phyloP scores from a whole-genome alignment of 2,888 invertebrate genomes.

The Rhamnusium bicolor region DNA sequence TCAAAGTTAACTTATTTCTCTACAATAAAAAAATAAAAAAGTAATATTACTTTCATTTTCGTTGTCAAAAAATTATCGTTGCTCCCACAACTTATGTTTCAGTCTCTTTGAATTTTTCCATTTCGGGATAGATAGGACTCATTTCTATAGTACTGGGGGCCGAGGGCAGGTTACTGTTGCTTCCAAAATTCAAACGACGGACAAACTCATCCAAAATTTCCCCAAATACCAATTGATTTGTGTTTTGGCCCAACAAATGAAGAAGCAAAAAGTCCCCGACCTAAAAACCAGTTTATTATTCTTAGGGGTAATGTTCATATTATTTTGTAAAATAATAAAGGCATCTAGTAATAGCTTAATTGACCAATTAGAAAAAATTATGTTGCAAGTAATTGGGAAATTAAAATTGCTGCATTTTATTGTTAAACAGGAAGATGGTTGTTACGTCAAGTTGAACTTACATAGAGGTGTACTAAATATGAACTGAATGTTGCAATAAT shows the following conservation, averaged over 20 bases:
- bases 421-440: background rate
- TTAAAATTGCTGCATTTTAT: too few species aligned
- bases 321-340: too few species aligned
- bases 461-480: too few species aligned
- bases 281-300: slow-evolving; percentile 74
- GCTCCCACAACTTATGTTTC: slow-evolving; percentile 79
- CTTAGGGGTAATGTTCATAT: too few species aligned
- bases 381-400: background rate
- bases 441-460: too few species aligned
- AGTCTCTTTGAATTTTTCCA: slow-evolving; percentile 86
- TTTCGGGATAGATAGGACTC: slow-evolving; percentile 88
- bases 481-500: too few species aligned
- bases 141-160: slow-evolving; percentile 91
- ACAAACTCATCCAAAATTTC: slow-evolving; percentile 87
- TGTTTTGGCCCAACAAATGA: slow-evolving; percentile 89
- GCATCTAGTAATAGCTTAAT: too few species aligned
- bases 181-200: slow-evolving; percentile 79
- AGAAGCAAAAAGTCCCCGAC: slow-evolving; percentile 90
- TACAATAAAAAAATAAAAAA: slow-evolving; percentile 11
- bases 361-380: too few species aligned
- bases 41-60: slow-evolving; percentile 17
- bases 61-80: slow-evolving; percentile 5
- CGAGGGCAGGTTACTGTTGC: slow-evolving; percentile 82
- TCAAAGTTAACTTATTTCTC: background rate
- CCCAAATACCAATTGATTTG: slow-evolving; percentile 85